Evolutionary conservation across 2,888 invertebrate species (phyloP).

Genomic region (Cantharis rustica): DNA sequence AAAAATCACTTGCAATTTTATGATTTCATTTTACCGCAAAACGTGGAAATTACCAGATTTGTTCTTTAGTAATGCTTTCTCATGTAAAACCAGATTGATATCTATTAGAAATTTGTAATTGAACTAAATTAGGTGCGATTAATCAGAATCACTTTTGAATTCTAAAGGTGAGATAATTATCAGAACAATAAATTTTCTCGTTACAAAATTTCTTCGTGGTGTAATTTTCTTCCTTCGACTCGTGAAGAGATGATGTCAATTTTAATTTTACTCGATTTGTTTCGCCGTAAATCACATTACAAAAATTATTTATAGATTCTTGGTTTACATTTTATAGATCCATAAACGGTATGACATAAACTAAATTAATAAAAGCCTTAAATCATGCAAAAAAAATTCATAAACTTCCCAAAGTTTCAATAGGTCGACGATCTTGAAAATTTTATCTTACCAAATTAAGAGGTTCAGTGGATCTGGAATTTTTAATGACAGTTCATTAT

Average conservation of each 20-base stretch:
- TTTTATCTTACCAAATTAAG: not conserved
- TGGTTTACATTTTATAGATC: not conserved
- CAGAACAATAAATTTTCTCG: not conserved
- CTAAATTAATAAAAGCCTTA: not conserved
- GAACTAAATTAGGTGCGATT: not conserved
- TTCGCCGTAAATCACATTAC: not conserved
- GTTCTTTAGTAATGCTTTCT: not conserved
- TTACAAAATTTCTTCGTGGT: not conserved
- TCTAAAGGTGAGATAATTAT: not conserved
- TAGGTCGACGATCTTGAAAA: not conserved
- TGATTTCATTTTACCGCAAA: not conserved
- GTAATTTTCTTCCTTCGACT: not conserved
- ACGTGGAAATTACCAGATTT: not conserved
- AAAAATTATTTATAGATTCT: not conserved
- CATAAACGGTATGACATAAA: not conserved
- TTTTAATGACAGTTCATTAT: not conserved
- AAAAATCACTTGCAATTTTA: not conserved
- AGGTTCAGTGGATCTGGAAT: not conserved
- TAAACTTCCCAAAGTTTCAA: not conserved
- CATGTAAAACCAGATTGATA: not conserved
- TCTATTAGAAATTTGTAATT: not conserved
- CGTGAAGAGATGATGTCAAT: not conserved
- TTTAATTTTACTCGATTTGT: not conserved
- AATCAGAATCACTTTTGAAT: not conserved
- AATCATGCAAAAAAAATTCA: not conserved